These are phyloP conservation scores for Pipistrellus pipistrellus DNA, from an alignment of 2,797 vertebrate genomes.

Conservation along the genomic window DNA sequence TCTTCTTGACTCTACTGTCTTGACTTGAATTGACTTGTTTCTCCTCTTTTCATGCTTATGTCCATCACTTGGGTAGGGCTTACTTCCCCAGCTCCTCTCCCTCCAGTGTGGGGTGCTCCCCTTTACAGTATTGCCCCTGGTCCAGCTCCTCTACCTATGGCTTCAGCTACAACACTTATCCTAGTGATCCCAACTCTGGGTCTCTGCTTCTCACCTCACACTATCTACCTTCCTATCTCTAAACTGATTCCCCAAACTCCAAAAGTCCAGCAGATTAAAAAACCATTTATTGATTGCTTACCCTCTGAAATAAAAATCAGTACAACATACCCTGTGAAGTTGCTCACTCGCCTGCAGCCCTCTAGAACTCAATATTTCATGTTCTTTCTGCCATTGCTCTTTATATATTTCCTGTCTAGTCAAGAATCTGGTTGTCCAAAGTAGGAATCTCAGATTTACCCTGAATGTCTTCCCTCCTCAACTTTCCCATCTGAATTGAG, in stretches of 20 bases:
- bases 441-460: not conserved
- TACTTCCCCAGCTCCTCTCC: not conserved
- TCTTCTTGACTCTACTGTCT: not conserved
- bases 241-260: not conserved
- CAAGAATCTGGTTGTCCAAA: not conserved
- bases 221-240: not conserved
- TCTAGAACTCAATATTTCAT: not conserved
- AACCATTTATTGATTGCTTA: not conserved
- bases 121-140: not conserved
- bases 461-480: not conserved
- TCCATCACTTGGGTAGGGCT: not conserved
- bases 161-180: not conserved
- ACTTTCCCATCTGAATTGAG: not conserved
- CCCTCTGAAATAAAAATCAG: not conserved
- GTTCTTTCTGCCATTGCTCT: not conserved
- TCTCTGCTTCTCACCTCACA: not conserved
- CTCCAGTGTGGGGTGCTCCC: accelerated
- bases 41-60: not conserved
- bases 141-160: not conserved
- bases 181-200: too few relatives aligned
- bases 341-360: not conserved
- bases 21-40: not conserved
- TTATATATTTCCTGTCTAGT: not conserved
- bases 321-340: not conserved
- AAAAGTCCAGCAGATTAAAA: not conserved